Conservation (phyloP, 2,888 invertebrate genomes). For the Hypolimnas misippus region DNA sequence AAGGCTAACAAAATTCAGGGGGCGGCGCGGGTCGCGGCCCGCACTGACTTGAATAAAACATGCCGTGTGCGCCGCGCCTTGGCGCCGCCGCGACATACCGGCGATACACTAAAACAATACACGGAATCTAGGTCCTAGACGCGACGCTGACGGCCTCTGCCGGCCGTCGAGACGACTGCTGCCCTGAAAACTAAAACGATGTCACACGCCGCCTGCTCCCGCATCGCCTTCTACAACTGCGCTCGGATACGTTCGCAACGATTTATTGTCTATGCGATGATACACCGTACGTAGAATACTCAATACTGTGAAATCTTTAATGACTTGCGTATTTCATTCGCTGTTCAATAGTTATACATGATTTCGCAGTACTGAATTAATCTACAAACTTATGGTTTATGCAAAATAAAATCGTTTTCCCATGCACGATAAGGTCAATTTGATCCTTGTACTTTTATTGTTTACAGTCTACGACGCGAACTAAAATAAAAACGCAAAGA, state of each 20-base stretch:
- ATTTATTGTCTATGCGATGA: background rate
- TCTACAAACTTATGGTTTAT: background rate
- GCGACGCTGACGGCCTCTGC: constrained; percentile 35
- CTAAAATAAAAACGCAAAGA: background rate
- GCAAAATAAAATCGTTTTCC: background rate
- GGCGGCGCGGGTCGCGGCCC: constrained; percentile 69
- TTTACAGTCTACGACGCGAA: too few species aligned
- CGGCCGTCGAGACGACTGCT: constrained; percentile 44
- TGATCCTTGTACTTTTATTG: background rate
- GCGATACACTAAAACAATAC: constrained; percentile 58
- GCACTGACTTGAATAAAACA: constrained; percentile 71
- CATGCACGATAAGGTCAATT: background rate
- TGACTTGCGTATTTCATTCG: too few species aligned
- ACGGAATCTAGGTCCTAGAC: constrained; percentile 61
- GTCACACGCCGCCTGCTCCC: constrained; percentile 39
- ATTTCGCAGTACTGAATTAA: background rate
- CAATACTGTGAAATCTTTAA: too few species aligned
- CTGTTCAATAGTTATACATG: too few species aligned
- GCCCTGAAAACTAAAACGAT: constrained; percentile 51
- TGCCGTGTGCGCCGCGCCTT: constrained; percentile 54
- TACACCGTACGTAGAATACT: background rate
- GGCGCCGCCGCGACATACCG: constrained; percentile 56
- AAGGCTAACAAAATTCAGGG: constrained; percentile 75
- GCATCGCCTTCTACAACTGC: constrained; percentile 8
- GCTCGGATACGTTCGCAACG: background rate